phyloP scores from a whole-genome alignment of 2,113 vertebrate genomes.

The Lipophrys pholis region DNA sequence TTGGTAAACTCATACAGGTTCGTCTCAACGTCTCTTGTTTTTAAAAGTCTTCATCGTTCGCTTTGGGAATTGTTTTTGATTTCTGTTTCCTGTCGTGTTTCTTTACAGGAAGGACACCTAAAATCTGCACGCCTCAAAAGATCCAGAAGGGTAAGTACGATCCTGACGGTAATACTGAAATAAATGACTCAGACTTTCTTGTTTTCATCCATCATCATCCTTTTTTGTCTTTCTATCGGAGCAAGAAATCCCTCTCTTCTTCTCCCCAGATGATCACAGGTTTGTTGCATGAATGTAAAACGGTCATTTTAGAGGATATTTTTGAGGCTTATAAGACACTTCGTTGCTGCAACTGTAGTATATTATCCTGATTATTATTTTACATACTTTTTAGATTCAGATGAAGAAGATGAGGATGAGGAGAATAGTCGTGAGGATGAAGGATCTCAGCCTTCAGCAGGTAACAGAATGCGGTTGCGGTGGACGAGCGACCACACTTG shows the following conservation, averaged over 20 bases:
- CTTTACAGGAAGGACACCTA: conserved; percentile 57
- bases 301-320: background rate
- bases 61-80: background rate
- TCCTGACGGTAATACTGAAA: too few relatives aligned
- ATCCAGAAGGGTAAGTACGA: conserved; percentile 23
- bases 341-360: background rate
- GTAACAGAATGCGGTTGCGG: too few relatives aligned
- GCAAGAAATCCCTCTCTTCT: conserved; percentile 12
- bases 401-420: too few relatives aligned
- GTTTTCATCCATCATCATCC: background rate
- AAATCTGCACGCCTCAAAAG: background rate
- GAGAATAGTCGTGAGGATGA: too few relatives aligned
- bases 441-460: too few relatives aligned
- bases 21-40: background rate
- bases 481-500: too few relatives aligned
- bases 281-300: conserved; percentile 28
- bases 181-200: background rate
- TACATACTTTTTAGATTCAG: too few relatives aligned
- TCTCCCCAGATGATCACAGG: conserved; percentile 9
- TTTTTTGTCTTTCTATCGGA: conserved; percentile 33
- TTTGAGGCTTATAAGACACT: background rate
- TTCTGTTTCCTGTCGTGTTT: background rate
- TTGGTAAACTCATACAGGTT: conserved; percentile 73
- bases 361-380: conserved; percentile 1
- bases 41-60: too few relatives aligned